A percentile compares a stretch with the other conserved stretches of the same genome.
Conservation (phyloP, 2,888 invertebrate species). For the Dicyrtoma fusca region DNA sequence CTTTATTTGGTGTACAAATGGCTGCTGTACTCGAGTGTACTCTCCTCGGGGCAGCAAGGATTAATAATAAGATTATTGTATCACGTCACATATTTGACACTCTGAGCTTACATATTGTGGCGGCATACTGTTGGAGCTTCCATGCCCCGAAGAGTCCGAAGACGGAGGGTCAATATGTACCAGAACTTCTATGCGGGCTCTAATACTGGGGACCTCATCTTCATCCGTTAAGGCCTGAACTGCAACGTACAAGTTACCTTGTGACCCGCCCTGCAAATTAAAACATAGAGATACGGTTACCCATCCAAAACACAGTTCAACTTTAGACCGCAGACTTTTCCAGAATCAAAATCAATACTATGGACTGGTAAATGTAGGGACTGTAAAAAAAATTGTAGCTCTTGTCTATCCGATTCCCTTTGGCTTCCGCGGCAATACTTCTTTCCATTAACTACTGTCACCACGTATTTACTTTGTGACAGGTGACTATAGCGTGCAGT, state of each 20-base stretch:
- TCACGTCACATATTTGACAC: no score
- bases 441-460: background rate
- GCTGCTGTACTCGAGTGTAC: no score
- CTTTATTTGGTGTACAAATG: no score
- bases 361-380: no score
- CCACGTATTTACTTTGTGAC: no score
- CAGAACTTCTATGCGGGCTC: slow-evolving; percentile 71
- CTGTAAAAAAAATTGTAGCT: no score
- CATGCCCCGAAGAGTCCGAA: slow-evolving; percentile 22
- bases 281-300: slow-evolving; percentile 8
- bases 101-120: slow-evolving; percentile 13
- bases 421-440: background rate
- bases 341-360: no score
- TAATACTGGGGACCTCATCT: slow-evolving; percentile 63
- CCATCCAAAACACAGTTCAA: no score
- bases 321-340: no score
- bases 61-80: no score
- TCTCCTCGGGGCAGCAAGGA: no score
- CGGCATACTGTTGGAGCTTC: slow-evolving; percentile 21
- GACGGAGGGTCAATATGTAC: slow-evolving; percentile 64
- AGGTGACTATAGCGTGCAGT: no score
- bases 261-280: slow-evolving; percentile 67
- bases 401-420: background rate
- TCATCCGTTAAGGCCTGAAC: slow-evolving; percentile 60
- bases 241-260: slow-evolving; percentile 71